Conservation (phyloP, 2,888 invertebrate species). For the Cheiracanthium punctorium region DNA sequence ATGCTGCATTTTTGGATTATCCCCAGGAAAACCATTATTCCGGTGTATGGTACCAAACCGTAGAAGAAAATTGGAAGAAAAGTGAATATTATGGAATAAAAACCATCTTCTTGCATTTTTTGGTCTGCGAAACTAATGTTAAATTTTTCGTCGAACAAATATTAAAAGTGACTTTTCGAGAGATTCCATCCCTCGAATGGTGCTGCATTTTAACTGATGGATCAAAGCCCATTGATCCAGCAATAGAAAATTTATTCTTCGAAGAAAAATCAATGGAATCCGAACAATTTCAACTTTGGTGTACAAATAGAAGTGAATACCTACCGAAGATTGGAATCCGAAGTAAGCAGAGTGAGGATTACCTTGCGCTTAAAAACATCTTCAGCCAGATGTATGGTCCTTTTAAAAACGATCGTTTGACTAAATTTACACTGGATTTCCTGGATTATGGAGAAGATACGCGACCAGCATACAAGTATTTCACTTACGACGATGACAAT, state of each 20-base stretch:
- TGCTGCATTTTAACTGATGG: slow-evolving; percentile 30
- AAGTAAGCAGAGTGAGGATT: slow-evolving; percentile 43
- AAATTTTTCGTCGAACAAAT: slow-evolving; percentile 12
- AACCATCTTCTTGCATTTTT: slow-evolving; percentile 36
- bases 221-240: neutral
- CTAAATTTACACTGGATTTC: slow-evolving; percentile 46
- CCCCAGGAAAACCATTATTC: slow-evolving; percentile 19
- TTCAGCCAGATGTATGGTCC: slow-evolving; percentile 50
- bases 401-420: neutral
- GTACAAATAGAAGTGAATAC: neutral
- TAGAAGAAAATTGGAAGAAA: neutral
- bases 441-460: slow-evolving; percentile 57
- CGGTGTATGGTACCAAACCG: neutral
- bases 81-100: slow-evolving; percentile 20
- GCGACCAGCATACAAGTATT: slow-evolving; percentile 40
- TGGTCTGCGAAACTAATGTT: neutral
- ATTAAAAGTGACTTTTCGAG: slow-evolving; percentile 32
- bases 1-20: slow-evolving; percentile 37
- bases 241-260: slow-evolving; percentile 7
- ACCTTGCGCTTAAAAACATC: slow-evolving; percentile 38
- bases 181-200: slow-evolving; percentile 17
- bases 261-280: neutral
- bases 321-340: slow-evolving; percentile 46
- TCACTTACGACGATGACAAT: slow-evolving; percentile 50
- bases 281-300: slow-evolving; percentile 12